Conservation (phyloP, 2,113 vertebrate genomes). For the Chaenogobius annularis region DNA sequence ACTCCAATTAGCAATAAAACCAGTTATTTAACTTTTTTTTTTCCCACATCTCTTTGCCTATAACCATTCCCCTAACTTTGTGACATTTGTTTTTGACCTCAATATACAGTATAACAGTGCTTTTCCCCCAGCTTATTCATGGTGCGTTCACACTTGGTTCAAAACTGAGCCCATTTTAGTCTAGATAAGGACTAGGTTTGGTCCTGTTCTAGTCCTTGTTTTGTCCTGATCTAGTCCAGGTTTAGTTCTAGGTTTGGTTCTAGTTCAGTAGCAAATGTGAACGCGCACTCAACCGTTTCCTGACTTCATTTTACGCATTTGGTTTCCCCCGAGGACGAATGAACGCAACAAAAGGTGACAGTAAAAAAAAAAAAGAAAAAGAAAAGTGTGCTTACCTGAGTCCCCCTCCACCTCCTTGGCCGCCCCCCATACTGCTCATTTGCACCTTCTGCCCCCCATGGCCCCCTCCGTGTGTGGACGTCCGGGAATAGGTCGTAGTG, state of each 20-base stretch:
- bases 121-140: background rate
- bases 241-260: no score
- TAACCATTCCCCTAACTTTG: background rate
- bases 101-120: no score
- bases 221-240: no score
- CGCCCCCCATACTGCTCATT: background rate
- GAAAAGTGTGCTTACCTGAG: conserved; percentile 35
- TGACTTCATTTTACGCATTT: background rate
- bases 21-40: background rate
- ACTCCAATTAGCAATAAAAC: background rate
- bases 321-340: background rate
- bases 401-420: conserved; percentile 13
- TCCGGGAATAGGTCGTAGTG: conserved; percentile 32
- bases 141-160: no score
- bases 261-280: no score
- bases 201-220: no score
- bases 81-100: background rate
- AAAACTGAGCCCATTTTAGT: no score
- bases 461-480: conserved; percentile 56
- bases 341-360: conserved; percentile 50
- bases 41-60: background rate
- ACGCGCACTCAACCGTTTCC: background rate
- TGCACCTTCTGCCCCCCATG: conserved; percentile 11
- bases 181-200: no score
- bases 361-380: background rate